Evolutionary conservation across 2,888 invertebrate species (phyloP), one percentile per base, ranked within the genome.

Genomic region (Elmis aenea): DNA sequence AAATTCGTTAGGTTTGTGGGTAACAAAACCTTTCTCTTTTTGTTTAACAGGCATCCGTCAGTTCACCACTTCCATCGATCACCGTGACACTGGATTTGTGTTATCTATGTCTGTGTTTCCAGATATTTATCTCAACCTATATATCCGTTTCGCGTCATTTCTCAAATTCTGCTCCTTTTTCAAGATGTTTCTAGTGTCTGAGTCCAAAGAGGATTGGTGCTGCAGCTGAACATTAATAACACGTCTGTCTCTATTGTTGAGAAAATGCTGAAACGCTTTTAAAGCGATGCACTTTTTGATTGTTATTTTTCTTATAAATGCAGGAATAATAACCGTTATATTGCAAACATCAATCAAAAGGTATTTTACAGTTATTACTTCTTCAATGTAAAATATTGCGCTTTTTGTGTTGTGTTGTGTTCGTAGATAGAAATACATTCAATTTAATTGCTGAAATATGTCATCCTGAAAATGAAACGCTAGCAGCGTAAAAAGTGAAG

Each of bases 1-100:
- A 18, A 18, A 18, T 5, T 5, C 5, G 5, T 5, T 5, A 18
- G 8, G 8, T 18, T 5, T 8, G 8, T 5, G 5, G 18, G 18
- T 6, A 18, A 6, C 18, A 61, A 59, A 59, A 55, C 49, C 55
- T 55, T 54, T 54, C 55, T 47, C 59, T 62, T 62, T 65, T 64
- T 62, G 58, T 64, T 59, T 60, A 54, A 54, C 58, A 56, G 56
- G 61, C 60, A 64, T 64, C 59, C 54, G 62, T 63, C 58, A 57
- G 54, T 55, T 57, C 55, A 53, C 61, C 54, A 51, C 58, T 50
- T 54, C 53, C 58, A 64, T 65, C 61, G 53, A 64, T 65, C 62
- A 62, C 58, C 48, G 54, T 59, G 64, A 63, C 64, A 61, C 59
- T 61, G 59, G 64, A 62, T 64, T 63, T 62, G 61, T 61, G 60